Percentiles rank a stretch among this genome's conserved stretches.
phyloP scores from a whole-genome alignment of 2,113 vertebrate species.

The Ramphastos sulfuratus region DNA sequence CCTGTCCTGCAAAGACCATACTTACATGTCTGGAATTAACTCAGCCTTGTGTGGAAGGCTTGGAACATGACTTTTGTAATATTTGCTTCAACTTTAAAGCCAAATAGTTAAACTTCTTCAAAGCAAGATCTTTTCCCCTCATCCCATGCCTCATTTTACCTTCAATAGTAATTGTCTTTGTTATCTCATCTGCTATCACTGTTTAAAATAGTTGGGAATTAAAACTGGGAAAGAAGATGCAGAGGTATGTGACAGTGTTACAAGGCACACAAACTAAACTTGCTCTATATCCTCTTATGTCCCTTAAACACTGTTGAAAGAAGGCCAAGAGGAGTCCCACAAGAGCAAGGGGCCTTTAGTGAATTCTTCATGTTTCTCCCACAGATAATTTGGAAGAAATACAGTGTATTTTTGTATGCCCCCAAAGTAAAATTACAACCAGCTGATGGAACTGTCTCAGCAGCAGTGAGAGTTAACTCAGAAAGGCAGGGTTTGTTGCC shows the following conservation, averaged over 20 bases:
- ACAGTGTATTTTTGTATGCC: conserved; percentile 56
- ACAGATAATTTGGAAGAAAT: conserved; percentile 67
- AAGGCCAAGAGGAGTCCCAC: conserved; percentile 25
- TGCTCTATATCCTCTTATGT: conserved; percentile 4
- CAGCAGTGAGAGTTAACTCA: conserved; percentile 43
- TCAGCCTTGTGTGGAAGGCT: background rate
- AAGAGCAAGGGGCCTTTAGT: conserved; percentile 19
- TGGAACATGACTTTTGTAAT: background rate
- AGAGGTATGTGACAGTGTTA: background rate
- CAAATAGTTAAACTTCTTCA: background rate
- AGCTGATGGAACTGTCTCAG: conserved; percentile 66
- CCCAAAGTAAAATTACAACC: conserved; percentile 67
- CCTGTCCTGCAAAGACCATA: background rate
- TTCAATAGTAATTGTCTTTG: background rate
- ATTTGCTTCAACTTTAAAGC: background rate
- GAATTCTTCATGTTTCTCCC: conserved; percentile 60
- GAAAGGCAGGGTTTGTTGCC: conserved; percentile 63
- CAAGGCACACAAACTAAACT: background rate
- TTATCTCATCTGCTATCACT: background rate
- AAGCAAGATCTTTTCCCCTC: background rate
- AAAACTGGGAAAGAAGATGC: background rate
- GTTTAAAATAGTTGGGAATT: background rate
- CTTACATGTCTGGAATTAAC: background rate
- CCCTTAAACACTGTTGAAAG: background rate
- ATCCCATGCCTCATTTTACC: background rate